Percentiles rank a stretch among this genome's conserved stretches.
phyloP scores from a whole-genome alignment of 2,113 vertebrate species.

The Stercorarius parasiticus region DNA sequence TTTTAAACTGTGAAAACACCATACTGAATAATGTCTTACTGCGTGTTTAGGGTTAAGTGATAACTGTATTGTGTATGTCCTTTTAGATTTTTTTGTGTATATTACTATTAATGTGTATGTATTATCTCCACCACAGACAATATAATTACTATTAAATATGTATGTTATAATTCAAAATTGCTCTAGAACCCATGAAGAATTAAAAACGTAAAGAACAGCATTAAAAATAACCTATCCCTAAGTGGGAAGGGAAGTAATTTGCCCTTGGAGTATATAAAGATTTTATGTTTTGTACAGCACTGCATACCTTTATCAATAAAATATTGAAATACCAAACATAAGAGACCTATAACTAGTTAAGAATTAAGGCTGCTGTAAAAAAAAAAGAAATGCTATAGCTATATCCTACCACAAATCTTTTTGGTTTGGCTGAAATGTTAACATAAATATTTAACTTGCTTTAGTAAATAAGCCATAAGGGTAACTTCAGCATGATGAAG shows the following conservation, averaged over 20 bases:
- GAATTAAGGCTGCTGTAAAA: background rate
- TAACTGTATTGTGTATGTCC: background rate
- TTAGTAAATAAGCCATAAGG: background rate
- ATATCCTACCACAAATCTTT: background rate
- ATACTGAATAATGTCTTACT: background rate
- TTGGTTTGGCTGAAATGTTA: background rate
- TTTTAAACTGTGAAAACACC: background rate
- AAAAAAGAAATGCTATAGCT: background rate
- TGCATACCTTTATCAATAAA: constrained; percentile 15
- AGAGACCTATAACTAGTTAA: background rate
- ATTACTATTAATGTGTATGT: constrained; percentile 34
- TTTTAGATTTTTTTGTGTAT: constrained; percentile 8
- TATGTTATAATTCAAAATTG: constrained; percentile 32
- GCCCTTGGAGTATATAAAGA: constrained; percentile 37
- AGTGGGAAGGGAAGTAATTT: constrained; percentile 15
- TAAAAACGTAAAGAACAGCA: constrained; percentile 43
- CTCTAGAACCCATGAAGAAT: constrained; percentile 49
- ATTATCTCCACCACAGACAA: constrained; percentile 39
- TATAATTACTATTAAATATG: constrained; percentile 54
- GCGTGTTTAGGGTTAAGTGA: background rate
- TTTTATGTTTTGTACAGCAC: constrained; percentile 51
- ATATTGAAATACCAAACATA: constrained; percentile 22
- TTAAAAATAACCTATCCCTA: constrained; percentile 50
- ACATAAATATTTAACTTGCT: background rate
- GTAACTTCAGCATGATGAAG: background rate